phyloP scores from a whole-genome alignment of 2,113 vertebrate genomes.

The Triplophysa dalaica region DNA sequence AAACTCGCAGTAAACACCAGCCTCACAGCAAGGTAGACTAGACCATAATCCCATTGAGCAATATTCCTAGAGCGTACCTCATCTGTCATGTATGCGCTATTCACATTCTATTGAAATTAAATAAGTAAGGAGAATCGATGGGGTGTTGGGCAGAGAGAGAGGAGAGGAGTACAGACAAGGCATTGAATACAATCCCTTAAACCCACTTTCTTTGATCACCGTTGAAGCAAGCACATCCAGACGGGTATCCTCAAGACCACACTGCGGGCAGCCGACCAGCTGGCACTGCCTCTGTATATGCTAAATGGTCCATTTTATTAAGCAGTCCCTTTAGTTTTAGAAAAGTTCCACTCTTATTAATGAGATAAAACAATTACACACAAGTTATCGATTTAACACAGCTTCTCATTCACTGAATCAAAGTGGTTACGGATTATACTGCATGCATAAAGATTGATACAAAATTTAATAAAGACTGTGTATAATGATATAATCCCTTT shows the following conservation, averaged over 20 bases:
- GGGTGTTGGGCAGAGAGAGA: background rate
- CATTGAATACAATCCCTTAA: constrained; percentile 28
- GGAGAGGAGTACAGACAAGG: background rate
- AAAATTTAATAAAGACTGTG: no score
- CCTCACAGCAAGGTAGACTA: constrained; percentile 20
- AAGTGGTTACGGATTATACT: background rate
- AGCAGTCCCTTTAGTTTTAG: no score
- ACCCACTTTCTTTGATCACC: constrained; percentile 44
- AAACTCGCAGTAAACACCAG: background rate
- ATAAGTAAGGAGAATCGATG: background rate
- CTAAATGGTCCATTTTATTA: no score
- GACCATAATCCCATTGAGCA: constrained; percentile 7
- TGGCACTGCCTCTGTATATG: background rate
- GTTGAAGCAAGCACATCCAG: constrained; percentile 44
- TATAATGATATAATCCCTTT: no score
- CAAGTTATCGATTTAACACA: background rate
- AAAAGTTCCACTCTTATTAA: no score
- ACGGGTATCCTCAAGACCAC: no score
- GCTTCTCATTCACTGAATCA: background rate
- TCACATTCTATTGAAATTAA: background rate
- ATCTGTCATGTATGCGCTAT: constrained; percentile 3
- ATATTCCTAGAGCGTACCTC: constrained; percentile 1
- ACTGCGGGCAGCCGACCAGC: background rate
- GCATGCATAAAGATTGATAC: no score
- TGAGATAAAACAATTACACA: background rate